Evolutionary conservation across 2,797 vertebrate genomes (phyloP).

Genomic region (Lemur catta): DNA sequence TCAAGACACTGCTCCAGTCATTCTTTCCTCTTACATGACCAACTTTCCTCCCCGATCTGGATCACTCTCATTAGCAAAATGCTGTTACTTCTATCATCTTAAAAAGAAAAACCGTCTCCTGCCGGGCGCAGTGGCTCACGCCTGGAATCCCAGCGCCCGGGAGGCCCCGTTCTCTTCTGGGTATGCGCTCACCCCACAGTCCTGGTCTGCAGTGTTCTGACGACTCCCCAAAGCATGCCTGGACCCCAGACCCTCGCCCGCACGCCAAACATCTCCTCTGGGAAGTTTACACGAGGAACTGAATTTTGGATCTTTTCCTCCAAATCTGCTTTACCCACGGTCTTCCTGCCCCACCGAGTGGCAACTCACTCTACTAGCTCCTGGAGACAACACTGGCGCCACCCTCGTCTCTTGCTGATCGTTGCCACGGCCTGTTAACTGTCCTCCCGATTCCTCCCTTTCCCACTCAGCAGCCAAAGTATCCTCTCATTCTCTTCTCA

Average conservation of each 20-base stretch:
- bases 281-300: not conserved
- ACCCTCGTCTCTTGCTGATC: not conserved
- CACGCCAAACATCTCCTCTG: not conserved
- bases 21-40: not conserved
- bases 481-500: not conserved
- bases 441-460: not conserved
- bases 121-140: no score
- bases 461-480: not conserved
- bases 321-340: not conserved
- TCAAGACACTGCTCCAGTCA: not conserved
- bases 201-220: not conserved
- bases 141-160: no score
- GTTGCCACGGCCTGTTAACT: not conserved
- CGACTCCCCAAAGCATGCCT: not conserved
- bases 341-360: not conserved
- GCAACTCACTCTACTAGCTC: not conserved
- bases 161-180: not conserved
- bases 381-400: not conserved
- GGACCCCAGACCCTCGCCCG: not conserved
- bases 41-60: not conserved
- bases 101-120: not conserved
- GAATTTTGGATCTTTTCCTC: not conserved
- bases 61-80: not conserved
- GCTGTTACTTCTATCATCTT: not conserved
- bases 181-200: not conserved